Evolutionary conservation across 2,797 vertebrate species (phyloP).

Genomic region (Aphelocoma californica): DNA sequence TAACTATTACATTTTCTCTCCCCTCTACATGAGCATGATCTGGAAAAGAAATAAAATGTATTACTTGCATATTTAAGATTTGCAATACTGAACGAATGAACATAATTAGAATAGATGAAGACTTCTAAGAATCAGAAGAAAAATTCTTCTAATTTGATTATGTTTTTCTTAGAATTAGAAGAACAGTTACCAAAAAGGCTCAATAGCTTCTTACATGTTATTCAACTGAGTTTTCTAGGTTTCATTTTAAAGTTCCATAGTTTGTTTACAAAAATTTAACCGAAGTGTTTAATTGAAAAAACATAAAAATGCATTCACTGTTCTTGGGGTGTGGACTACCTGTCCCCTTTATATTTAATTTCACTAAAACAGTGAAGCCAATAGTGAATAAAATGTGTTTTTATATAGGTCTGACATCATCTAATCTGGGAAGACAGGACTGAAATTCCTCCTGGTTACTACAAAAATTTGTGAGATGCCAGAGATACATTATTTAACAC

Average conservation of each 20-base stretch:
- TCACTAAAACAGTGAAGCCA: background rate
- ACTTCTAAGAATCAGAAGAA: background rate
- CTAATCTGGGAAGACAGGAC: background rate
- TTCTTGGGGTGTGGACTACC: background rate
- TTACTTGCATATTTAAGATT: slow-evolving; percentile 18
- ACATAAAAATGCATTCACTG: background rate
- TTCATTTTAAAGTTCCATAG: background rate
- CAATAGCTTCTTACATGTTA: background rate
- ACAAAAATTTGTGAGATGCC: background rate
- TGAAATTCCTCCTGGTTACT: background rate
- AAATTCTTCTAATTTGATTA: background rate
- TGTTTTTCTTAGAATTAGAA: background rate
- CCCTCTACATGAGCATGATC: slow-evolving; percentile 75
- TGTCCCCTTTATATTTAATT: background rate
- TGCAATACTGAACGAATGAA: background rate
- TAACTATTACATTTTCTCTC: slow-evolving; percentile 82
- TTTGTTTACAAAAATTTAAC: background rate
- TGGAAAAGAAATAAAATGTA: slow-evolving; percentile 62
- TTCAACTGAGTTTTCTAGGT: background rate
- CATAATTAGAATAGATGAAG: background rate
- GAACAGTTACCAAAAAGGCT: background rate
- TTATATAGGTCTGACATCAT: background rate
- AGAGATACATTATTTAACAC: background rate
- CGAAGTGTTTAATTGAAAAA: background rate
- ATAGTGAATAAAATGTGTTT: background rate